Base-by-base conservation (phyloP, 2,113 vertebrate species). In the Dasyprocta punctata region DNA sequence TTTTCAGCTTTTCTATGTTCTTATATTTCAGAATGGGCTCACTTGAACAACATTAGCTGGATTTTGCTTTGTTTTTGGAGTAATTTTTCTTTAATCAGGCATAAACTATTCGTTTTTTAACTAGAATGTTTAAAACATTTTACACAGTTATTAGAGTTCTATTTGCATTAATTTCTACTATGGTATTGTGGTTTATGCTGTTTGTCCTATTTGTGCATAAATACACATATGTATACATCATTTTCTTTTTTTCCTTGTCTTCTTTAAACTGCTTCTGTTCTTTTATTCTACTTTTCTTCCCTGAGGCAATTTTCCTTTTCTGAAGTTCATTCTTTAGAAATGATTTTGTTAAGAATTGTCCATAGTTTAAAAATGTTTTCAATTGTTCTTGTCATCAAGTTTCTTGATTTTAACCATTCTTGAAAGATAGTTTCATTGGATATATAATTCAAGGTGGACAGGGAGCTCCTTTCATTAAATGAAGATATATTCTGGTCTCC, bases 311-410 rank as follows among this genome's bases (percentile, higher is more conserved):
- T 75, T 69, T 88, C 19, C 47, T 91, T 52, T 86, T 85, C 60
- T 58, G 22, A 81, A 84, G 10, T 73, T 24, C 6, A 49, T 41
- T 13, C n/a, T 83, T 75, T 89, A 69, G 13, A 69, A 60, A 7
- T 61, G n/a, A 61, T 86, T 97, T 91, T 89, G 26, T 86, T 96
- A 95, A 86, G 16, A 86, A 91, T 36, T 67, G 0, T 56, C 69
- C 33, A 33, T 89, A 87, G 36, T 24, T 90, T 86, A 49, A 12
- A 19, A 93, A 86, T 8, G 36, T 26, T 89, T 88, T 78, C 9
- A 63, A 30, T 36, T 88, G 88, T 90, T 47, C 75, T 56, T 82
- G 4, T 65, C 44, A 60, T 9, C 2, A 89, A 69, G 47, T 33
- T 92, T 95, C n/a, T 33, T 96, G 69, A 92, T 20, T 56, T 73